Evolutionary conservation across 2,797 vertebrate genomes (phyloP), one percentile per base, ranked within the genome.

Genomic region (Carduelis carduelis): DNA sequence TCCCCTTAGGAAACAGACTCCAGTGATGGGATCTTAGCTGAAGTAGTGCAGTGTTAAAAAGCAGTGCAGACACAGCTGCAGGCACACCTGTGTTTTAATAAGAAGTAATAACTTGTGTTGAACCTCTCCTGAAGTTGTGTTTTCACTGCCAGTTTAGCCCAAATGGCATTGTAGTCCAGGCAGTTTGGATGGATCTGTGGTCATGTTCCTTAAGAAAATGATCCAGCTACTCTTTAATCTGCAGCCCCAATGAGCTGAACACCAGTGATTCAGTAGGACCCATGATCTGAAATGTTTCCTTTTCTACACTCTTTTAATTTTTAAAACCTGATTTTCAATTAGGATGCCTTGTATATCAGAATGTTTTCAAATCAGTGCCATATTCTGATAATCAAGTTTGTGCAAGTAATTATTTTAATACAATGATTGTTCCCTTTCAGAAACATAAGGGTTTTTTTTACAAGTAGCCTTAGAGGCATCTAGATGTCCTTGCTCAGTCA

Each of bases 1-100:
- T 91, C 26, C 84, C 84, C 76, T 91, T 74, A 77, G 91, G 84
- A 83, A 87, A 79, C 57, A 78, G 87, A 70, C 64, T 80, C 52
- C 21, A 64, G 8, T 41, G 43, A 56, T 44, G 44, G 32, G 41
- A 70, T 86, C 53, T 68, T 26, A 60, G 68, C 24, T 64, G 35
- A 81, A 70, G 24, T 30, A 57, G 26, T 43, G 49, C 65, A 75
- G 76, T 50, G 22, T 43, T 91, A 64, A 61, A 63, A 81, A 66
- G 44, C 56, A 57, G n/a, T 23, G 46, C 72, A 83, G 79, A 49
- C 76, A 74, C 44, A 71, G 53, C 49, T 50, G 68, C 72, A 87
- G 82, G 46, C 82, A 78, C 50, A 52, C 61, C 50, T 91, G 8
- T 69, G 56, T 87, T 89, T 93, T 93, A 83, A 50, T 66, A 63